Conservation (phyloP, 2,888 invertebrate species). For the Aradus depressus region DNA sequence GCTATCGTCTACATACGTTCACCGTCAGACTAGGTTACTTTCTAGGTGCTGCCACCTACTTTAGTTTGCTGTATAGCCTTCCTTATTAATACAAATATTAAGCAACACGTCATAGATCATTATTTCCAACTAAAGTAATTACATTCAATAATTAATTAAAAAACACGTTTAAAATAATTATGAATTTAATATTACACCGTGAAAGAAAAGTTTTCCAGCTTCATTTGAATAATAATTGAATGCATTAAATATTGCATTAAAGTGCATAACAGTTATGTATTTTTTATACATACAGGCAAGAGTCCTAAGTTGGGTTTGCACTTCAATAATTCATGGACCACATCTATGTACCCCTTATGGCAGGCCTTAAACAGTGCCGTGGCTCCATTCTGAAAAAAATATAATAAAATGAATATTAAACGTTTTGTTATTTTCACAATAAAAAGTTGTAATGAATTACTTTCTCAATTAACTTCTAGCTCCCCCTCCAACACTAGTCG, state of each 20-base stretch:
- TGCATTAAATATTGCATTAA: background rate
- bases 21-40: no score
- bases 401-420: slow-evolving; percentile 14
- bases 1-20: no score
- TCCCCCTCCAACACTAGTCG: no score
- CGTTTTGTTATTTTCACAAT: slow-evolving; percentile 16
- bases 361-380: slow-evolving; percentile 90
- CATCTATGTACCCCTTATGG: slow-evolving; percentile 84
- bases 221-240: no score
- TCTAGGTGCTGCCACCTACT: no score
- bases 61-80: no score
- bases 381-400: slow-evolving; percentile 66
- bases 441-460: background rate
- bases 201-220: no score
- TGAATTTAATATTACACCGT: no score
- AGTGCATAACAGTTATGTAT: background rate
- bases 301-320: slow-evolving; percentile 70
- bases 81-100: no score
- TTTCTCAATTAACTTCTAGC: no score
- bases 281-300: slow-evolving; percentile 53
- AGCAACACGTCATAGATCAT: no score
- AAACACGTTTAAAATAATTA: background rate
- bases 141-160: background rate
- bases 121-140: no score
- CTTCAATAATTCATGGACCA: slow-evolving; percentile 71